Evolutionary conservation across 53 echinoderm and acorn worm genomes (phyloP), one percentile per base, ranked within the genome.

Genomic region (Paracentrotus lividus): DNA sequence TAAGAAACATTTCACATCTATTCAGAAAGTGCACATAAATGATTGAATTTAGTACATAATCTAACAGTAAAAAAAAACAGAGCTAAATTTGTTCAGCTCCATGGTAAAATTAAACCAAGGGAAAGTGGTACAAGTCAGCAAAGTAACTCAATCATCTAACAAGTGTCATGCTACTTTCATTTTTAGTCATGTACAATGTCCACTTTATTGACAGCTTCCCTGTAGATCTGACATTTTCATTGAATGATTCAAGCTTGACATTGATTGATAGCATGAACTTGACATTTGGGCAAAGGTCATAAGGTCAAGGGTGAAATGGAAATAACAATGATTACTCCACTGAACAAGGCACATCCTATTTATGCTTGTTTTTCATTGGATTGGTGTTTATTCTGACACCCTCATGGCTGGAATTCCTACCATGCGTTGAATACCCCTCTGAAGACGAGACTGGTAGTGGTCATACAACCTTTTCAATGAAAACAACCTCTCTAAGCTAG

Each of bases 291-390:
- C 88, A 88, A 33, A 18, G 88, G 88, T 88, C 57, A 34, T 34
- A 23, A 36, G 88, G 88, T 88, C 88, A 88, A 88, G 88, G 88
- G 88, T 88, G 88, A 88, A 23, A 88, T 54, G 88, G 58, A 88
- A 88, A 88, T 88, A 56, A 53, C 54, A 88, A 55, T 56, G 56
- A 87, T 88, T 58, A 57, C 57, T 88, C 57, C 24, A 55, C n/a
- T 6, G 85, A 72, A 72, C 72, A 72, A 52, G 85, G 52, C 85
- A 85, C 85, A 85, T 85, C 85, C 85, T 49, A 52, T 85, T 27
- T 52, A 49, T n/a, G 85, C 52, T 85, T 49, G 47, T 52, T 85
- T 85, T 52, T 85, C 85, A 38, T 21, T 10, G 38, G 31, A 85
- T 29, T 34, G 51, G 33, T 88, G 88, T 88, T 88, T 52, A 54